A percentile compares a stretch with the other conserved stretches of the same genome.
phyloP scores from a whole-genome alignment of 2,797 vertebrate genomes.

The Huso huso region DNA sequence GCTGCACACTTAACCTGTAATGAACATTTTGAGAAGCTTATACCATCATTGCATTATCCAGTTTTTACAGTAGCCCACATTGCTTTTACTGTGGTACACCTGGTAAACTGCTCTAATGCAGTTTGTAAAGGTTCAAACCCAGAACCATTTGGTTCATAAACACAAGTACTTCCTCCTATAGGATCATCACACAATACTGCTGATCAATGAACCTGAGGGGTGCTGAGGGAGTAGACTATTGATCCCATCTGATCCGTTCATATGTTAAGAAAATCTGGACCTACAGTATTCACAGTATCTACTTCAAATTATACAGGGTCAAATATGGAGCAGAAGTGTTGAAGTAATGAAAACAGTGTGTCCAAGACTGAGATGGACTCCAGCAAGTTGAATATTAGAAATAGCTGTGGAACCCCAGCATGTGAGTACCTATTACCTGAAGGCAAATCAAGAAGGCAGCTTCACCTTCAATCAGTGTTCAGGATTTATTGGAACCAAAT shows the following conservation, averaged over 20 bases:
- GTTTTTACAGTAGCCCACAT: too few relatives aligned
- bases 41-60: too few relatives aligned
- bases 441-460: slow-evolving; percentile 75
- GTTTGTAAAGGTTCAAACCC: too few relatives aligned
- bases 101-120: too few relatives aligned
- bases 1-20: too few relatives aligned
- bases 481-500: slow-evolving; percentile 81
- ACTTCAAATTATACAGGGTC: slow-evolving; percentile 69
- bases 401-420: slow-evolving; percentile 70
- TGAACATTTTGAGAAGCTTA: too few relatives aligned
- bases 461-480: slow-evolving; percentile 80
- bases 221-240: too few relatives aligned
- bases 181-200: too few relatives aligned
- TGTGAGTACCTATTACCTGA: slow-evolving; percentile 71
- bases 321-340: slow-evolving; percentile 52
- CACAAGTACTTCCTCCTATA: too few relatives aligned
- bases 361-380: slow-evolving; percentile 62
- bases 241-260: slow-evolving; percentile 36
- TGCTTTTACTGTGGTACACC: too few relatives aligned
- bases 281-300: slow-evolving; percentile 54
- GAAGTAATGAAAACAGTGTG: slow-evolving; percentile 73
- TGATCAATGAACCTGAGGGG: too few relatives aligned
- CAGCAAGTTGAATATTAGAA: slow-evolving; percentile 74
- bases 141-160: too few relatives aligned
- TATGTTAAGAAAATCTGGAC: slow-evolving; percentile 52